Base-by-base conservation (phyloP, 2,113 vertebrate genomes). In the Amphilophus citrinellus region DNA sequence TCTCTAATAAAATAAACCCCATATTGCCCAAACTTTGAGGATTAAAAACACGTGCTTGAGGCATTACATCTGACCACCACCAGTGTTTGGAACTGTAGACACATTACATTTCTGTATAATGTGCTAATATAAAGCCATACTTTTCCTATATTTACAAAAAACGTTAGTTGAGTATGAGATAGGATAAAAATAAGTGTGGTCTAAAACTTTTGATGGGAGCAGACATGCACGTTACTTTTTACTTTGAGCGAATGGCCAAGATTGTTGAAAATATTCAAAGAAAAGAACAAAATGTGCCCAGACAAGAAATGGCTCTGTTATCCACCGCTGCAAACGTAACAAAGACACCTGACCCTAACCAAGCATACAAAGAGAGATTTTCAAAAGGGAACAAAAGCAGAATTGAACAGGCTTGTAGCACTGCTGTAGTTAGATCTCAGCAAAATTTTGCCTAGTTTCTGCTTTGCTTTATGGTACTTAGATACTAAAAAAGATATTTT, bases 21-120 rank as follows among this genome's bases (percentile, higher is more conserved):
- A 88, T 80, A 88, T 77, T 86, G 83, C 61, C 73, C 60, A 90
- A 90, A 79, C 76, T 62, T 35, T 13, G 84, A 75, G 84, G 88
- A 91, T 82, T 87, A 80, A 92, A 91, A 87, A 2, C 61, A 79
- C 73, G 61, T 71, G 88, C 89, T 79, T 2, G 56, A 79, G 84
- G 90, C 68, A 60, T 75, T 66, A 79, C 78, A 84, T 90, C 81
- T 84, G 85, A 88, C 82, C 73, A 59, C 68, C 84, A 73, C 30
- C 47, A 56, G 47, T 73, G 68, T 56, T 73, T 53, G 47, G 18
- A 32, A 56, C 47, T 56, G 6, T 73, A 73, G 47, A 56, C 68
- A 73, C 47, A 53, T 73, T 53, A 8, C 66, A 35, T 73, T 56
- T 6, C 68, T 35, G 17, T 73, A 18, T 73, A 35, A 56, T 5